Conservation (phyloP, 2,888 invertebrate species). For the Xanthia togata region DNA sequence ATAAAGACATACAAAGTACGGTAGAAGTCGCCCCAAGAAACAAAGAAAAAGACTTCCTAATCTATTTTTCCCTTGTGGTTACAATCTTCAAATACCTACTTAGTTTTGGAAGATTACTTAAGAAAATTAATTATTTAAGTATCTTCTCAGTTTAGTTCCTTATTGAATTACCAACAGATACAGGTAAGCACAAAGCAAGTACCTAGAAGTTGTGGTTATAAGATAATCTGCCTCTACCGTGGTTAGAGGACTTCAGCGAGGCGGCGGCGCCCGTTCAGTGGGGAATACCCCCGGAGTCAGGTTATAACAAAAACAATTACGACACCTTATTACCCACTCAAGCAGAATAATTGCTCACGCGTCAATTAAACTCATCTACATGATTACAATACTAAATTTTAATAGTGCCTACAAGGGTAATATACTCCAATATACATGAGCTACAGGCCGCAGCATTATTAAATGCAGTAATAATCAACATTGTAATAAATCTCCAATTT, state of each 20-base stretch:
- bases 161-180: slow-evolving; percentile 16
- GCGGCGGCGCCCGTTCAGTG: background rate
- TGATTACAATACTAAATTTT: slow-evolving; percentile 1
- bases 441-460: too few relatives aligned
- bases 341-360: slow-evolving; percentile 3
- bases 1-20: background rate
- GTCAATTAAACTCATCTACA: slow-evolving; percentile 13
- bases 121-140: slow-evolving; percentile 12
- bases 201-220: slow-evolving; percentile 16
- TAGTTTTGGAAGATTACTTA: background rate
- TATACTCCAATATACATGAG: background rate
- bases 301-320: slow-evolving; percentile 25
- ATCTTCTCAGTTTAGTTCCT: slow-evolving; percentile 2
- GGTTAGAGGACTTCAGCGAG: slow-evolving; percentile 9
- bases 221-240: slow-evolving; percentile 30
- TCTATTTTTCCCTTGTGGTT: background rate
- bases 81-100: background rate
- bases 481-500: slow-evolving; percentile 13
- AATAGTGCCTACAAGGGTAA: background rate
- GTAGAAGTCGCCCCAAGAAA: background rate
- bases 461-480: background rate
- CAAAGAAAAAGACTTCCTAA: background rate
- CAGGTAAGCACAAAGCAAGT: background rate
- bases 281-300: slow-evolving; percentile 3
- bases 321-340: slow-evolving; percentile 12